These are phyloP conservation scores for Copidosoma floridanum DNA, from an alignment of 1,140 invertebrate genomes.

Conservation along the genomic window DNA sequence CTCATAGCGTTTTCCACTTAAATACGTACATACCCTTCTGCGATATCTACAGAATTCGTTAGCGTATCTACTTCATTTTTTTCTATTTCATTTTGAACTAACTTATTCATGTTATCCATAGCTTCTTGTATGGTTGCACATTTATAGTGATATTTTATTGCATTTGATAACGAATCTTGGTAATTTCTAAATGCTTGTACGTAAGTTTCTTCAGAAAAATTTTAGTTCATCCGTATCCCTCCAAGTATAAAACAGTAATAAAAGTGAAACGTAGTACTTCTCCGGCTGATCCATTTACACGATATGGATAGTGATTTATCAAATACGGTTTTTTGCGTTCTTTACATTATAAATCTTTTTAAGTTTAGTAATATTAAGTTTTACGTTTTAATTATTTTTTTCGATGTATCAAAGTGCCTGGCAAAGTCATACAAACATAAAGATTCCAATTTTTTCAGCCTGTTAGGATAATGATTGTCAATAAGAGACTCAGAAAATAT, in stretches of 20 bases:
- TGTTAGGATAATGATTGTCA: slow-evolving; percentile 35
- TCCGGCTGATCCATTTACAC: slow-evolving; percentile 27
- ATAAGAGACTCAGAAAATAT: slow-evolving; percentile 33
- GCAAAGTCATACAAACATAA: slow-evolving; percentile 32
- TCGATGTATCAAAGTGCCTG: slow-evolving; percentile 26
- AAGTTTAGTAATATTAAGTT: slow-evolving; percentile 14
- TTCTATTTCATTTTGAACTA: neutral
- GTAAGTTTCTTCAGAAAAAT: slow-evolving; percentile 19
- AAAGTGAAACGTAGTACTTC: slow-evolving; percentile 25
- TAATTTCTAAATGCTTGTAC: slow-evolving; percentile 23
- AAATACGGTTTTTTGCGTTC: slow-evolving; percentile 29
- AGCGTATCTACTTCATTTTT: neutral
- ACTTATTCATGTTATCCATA: slow-evolving; percentile 19
- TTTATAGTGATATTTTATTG: slow-evolving; percentile 29
- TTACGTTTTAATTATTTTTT: slow-evolving; percentile 17
- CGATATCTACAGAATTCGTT: too few relatives aligned
- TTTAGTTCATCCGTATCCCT: slow-evolving; percentile 27
- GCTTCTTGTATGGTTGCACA: slow-evolving; percentile 17
- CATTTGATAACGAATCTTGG: slow-evolving; percentile 14
- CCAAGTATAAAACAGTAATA: slow-evolving; percentile 33
- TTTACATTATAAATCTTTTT: slow-evolving; percentile 21
- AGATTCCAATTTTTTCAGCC: slow-evolving; percentile 31
- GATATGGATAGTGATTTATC: slow-evolving; percentile 34
- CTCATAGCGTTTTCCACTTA: slow-evolving; percentile 27
- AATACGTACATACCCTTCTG: slow-evolving; percentile 15